Base-by-base conservation (phyloP, 2,113 vertebrate genomes). In the human region DNA sequence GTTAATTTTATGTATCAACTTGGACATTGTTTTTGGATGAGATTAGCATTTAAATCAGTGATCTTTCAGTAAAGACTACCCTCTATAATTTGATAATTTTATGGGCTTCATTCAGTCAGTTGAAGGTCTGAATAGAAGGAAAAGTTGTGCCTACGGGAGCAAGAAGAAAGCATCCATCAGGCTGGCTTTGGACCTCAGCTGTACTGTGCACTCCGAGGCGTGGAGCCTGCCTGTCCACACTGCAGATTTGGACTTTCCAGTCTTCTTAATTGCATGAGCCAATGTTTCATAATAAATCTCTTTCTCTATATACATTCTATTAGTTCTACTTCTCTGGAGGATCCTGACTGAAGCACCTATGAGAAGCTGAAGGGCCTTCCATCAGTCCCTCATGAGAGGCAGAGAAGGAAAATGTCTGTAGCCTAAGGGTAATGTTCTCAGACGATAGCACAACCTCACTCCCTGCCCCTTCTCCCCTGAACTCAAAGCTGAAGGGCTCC, bases 141-240 rank as follows among this genome's bases (percentile, higher is more conserved):
- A 83, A 38, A 2, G 13, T 5, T 16, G 22, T 50, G 5, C 4
- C 23, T 12, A 30, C 9, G 1, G 1, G 32, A 82, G 16, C 45
- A 66, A 8, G 11, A 35, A 72, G 17, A 18, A 80, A 61, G 20
- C 64, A 43, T 45, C 25, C 30, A 6, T 8, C 52, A 75, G 13
- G 45, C 4, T 83, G 57, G 43, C 2, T 66, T 50, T 43, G 14
- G 8, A 50, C 3, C 38, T n/a, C 55, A 61, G 27, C 20, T 64
- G 2, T 3, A 6, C 30, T 43, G 5, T 11, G 30, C 3, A 1
- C 9, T 64, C 35, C 8, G 43, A 9, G 8, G 2, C 7, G 16
- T 89, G 13, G 13, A 35, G 7, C 0, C n/a, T 35, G 13, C 1
- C 10, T 14, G 20, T 1, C 8, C 14, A 12, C 1, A 9, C 40